Conservation (phyloP, 2,888 invertebrate species). For the Coenonympha glycerion region DNA sequence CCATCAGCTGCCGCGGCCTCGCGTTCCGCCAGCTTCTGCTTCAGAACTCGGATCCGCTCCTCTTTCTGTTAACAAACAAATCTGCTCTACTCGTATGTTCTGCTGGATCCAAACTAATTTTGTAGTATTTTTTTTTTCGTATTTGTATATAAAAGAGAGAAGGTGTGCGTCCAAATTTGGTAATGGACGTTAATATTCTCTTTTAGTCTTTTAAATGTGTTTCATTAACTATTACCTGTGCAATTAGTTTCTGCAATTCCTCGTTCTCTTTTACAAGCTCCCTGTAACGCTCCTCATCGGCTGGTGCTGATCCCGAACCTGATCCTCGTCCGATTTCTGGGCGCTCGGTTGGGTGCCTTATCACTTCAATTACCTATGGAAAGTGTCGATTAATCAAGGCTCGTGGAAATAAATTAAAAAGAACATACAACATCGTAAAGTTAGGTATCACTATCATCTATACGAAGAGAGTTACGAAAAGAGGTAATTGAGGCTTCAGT, state of each 20-base stretch:
- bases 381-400: no score
- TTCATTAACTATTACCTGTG: no score
- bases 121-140: no score
- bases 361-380: slow-evolving; percentile 88
- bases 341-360: slow-evolving; percentile 90
- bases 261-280: slow-evolving; percentile 96
- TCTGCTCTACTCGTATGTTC: neutral
- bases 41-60: slow-evolving; percentile 88
- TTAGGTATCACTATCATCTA: no score
- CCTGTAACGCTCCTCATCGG: slow-evolving; percentile 96
- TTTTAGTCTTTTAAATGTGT: no score
- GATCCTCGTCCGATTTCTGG: slow-evolving; percentile 89
- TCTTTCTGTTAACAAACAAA: slow-evolving; percentile 83
- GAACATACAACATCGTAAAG: no score
- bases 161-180: no score
- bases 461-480: no score
- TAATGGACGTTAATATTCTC: no score
- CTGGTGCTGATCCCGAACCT: slow-evolving; percentile 88
- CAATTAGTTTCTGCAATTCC: slow-evolving; percentile 95
- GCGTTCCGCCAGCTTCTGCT: slow-evolving; percentile 86
- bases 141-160: no score
- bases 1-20: slow-evolving; percentile 78
- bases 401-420: no score
- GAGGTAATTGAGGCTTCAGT: no score
- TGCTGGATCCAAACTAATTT: neutral